Base-by-base conservation (phyloP, 2,888 invertebrate genomes). In the Phaedon cochleariae region DNA sequence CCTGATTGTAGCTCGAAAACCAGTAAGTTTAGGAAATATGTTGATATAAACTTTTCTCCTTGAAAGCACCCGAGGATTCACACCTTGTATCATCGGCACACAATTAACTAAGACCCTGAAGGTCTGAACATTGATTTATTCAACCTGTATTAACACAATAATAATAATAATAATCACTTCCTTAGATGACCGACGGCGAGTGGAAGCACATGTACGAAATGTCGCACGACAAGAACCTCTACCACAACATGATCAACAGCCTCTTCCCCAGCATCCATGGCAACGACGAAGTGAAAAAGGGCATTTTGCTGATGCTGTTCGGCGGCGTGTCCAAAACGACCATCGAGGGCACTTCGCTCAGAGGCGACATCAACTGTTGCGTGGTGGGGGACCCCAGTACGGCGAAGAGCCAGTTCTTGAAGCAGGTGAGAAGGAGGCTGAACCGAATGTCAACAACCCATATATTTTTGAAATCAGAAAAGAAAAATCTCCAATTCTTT, bases 341-440 rank as follows among this genome's bases (percentile, higher is more conserved):
- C 0, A 85, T 90, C 31, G 98, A 98, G 86, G 91, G 79, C 49
- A 98, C 97, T 0, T 91, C 94, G 0, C 87, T 99, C 1, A 87
- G 99, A 75, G 99, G 99, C 6, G 98, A 99, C 79, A 90, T 99
- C 59, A 99, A 99, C 82, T 93, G 98, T 66, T 98, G 98, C 79
- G 92, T 99, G 71, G 98, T 99, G 1, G 99, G 99, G 2, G 99
- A 99, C 85, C 99, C 99, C 0, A 97, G 97, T 81, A 98, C 98
- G 0, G 98, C 98, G 22, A 99, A 99, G 83, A 97, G 97, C 0
- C 98, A 99, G 82, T 89, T 99, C 72, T 86, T 99, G 48, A 97
- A 98, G 85, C 97, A 94, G 86, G 31, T 34, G 9, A 34, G 31
- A n/a, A n/a, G n/a, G n/a, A n/a, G n/a, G n/a, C n/a, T n/a, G n/a